Conservation (phyloP, 2,113 vertebrate species). For the Phrynocephalus versicolor region DNA sequence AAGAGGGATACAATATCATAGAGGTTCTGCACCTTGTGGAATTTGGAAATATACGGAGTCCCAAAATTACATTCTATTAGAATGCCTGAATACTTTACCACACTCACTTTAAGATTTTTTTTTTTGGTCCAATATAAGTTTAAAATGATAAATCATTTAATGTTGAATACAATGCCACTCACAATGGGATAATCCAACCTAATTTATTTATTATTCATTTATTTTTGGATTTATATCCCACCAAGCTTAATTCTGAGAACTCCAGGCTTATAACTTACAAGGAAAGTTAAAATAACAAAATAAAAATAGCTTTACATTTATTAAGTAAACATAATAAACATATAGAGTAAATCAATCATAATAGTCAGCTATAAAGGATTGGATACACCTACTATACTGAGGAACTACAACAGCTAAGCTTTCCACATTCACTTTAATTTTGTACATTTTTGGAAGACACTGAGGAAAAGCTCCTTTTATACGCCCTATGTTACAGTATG, state of each 20-base stretch:
- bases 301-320: no score
- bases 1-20: neutral
- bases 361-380: neutral
- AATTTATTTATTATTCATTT: no score
- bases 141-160: fast-evolving
- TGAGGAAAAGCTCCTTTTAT: no score
- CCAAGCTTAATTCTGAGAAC: no score
- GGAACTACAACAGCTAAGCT: neutral
- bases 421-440: neutral
- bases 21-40: neutral
- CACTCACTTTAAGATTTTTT: fast-evolving
- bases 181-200: neutral
- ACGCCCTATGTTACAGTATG: constrained; percentile 18
- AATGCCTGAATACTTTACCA: neutral
- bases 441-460: neutral
- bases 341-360: no score
- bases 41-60: neutral
- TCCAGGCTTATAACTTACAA: no score
- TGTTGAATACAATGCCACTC: neutral
- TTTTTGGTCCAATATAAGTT: neutral
- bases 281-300: no score
- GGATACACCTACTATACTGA: neutral
- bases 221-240: no score
- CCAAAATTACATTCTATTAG: neutral
- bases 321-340: no score